Base-by-base conservation (phyloP, 2,797 vertebrate genomes). In the Mareca strepera region DNA sequence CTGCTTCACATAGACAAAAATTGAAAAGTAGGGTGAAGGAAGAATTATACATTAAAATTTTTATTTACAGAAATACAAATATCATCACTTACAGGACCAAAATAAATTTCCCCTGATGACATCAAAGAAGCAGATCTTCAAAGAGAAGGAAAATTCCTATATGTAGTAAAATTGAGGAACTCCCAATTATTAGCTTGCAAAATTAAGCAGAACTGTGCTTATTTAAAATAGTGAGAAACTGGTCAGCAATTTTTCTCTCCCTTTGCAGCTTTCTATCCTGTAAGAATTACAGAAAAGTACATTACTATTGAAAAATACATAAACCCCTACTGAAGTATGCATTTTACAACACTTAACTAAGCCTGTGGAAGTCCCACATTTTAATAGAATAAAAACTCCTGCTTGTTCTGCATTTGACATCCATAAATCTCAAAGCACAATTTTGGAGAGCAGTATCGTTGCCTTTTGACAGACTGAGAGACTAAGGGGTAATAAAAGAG, bases 341-440 rank as follows among this genome's bases (percentile, higher is more conserved):
- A 73, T 93, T 48, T 94, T 79, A 43, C 79, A 80, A 52, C 80
- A 82, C 84, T 88, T 91, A 92, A 59, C 62, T 92, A 86, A 90
- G 63, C 28, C 55, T 84, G 11, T 82, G 77, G 74, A 94, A 90
- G 67, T 88, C 52, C 28, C 55, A 86, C 74, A 39, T 92, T 91
- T 79, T 88, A 92, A 93, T 58, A 70, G 39, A 85, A 89, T 55
- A 86, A 95, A 91, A 95, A 48, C 41, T 76, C 59, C 63, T 82
- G 12, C 26, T 86, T 82, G 29, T 93, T 67, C 84, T 56, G 12
- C 37, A 41, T 92, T 93, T 92, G 39, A 21, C 17, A 33, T 69
- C 74, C 56, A 88, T 94, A 93, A 96, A 96, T 91, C 77, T 73
- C 79, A 60, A 79, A 83, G 2, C n/a, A 69, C 69, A 44, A 86